Conservation (phyloP, 92 coral and sea anemone genomes). For the Porites lobata region DNA sequence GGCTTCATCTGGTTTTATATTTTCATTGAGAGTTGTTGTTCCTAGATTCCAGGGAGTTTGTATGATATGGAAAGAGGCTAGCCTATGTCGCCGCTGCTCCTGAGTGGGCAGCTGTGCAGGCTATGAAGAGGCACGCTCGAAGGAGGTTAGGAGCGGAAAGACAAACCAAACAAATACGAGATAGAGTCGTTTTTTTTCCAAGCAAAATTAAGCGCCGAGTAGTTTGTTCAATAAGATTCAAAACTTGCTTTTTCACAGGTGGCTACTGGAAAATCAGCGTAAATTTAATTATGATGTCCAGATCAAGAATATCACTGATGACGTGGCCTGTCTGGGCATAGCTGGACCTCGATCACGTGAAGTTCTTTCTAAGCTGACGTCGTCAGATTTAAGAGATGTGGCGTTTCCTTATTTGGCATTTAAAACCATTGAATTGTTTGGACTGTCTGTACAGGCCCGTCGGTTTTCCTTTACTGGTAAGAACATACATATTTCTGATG, state of each 20-base stretch:
- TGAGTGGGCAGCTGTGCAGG: no score
- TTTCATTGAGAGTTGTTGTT: neutral
- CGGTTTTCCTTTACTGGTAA: conserved; percentile 66
- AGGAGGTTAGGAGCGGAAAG: no score
- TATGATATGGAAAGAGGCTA: no score
- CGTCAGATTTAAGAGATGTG: conserved; percentile 41
- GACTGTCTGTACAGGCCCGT: conserved; percentile 54
- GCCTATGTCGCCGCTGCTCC: no score
- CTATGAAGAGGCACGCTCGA: no score
- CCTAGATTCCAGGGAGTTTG: no score
- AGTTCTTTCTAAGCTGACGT: conserved; percentile 53
- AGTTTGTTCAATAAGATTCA: neutral
- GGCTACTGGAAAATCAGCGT: conserved; percentile 61
- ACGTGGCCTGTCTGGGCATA: conserved; percentile 54
- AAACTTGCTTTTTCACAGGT: conserved; percentile 4
- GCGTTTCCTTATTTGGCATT: conserved; percentile 43
- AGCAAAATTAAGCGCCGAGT: no score
- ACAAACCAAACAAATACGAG: no score
- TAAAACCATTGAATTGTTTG: conserved; percentile 28
- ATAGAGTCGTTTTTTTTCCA: no score
- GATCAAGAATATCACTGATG: conserved; percentile 56
- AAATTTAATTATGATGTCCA: conserved; percentile 28
- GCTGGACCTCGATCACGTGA: conserved; percentile 70
- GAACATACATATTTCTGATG: neutral
- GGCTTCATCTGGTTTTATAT: neutral